phyloP scores from a whole-genome alignment of 2,888 invertebrate genomes.

The Anthophora plumipes region DNA sequence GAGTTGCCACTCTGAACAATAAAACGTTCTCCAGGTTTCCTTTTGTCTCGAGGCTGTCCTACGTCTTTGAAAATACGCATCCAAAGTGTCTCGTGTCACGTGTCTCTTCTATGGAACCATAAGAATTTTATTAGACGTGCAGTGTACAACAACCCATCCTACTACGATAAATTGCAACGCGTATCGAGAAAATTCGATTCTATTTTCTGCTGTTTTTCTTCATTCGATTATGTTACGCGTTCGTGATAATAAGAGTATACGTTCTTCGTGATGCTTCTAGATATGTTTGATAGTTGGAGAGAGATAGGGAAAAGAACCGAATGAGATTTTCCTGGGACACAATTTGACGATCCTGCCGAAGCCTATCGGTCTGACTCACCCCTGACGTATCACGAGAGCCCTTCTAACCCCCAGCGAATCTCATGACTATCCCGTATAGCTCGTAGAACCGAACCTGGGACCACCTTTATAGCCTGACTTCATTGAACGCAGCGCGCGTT shows the following conservation, averaged over 20 bases:
- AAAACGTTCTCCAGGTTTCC: conserved; percentile 46
- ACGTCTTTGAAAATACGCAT: conserved; percentile 54
- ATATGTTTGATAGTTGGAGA: neutral
- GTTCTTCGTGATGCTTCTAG: neutral
- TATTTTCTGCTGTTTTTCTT: neutral
- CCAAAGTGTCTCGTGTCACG: conserved; percentile 82
- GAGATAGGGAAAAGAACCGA: neutral
- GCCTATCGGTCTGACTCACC: conserved; percentile 74
- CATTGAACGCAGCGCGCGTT: conserved; percentile 78
- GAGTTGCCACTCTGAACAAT: conserved; percentile 41
- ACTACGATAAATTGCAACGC: neutral
- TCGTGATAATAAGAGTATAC: neutral
- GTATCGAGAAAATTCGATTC: too few relatives aligned
- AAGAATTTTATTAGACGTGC: neutral
- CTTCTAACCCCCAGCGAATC: conserved; percentile 52
- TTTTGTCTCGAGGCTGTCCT: conserved; percentile 31
- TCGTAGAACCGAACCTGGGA: conserved; percentile 68
- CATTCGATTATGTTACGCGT: neutral
- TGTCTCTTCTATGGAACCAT: conserved; percentile 52
- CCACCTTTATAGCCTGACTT: conserved; percentile 77
- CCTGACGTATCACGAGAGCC: conserved; percentile 64
- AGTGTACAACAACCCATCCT: conserved; percentile 43
- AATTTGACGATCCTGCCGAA: conserved; percentile 36
- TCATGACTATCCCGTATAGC: conserved; percentile 49
- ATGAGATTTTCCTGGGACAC: conserved; percentile 32